Base-by-base conservation (phyloP, 2,888 invertebrate species). In the Myopa testacea region DNA sequence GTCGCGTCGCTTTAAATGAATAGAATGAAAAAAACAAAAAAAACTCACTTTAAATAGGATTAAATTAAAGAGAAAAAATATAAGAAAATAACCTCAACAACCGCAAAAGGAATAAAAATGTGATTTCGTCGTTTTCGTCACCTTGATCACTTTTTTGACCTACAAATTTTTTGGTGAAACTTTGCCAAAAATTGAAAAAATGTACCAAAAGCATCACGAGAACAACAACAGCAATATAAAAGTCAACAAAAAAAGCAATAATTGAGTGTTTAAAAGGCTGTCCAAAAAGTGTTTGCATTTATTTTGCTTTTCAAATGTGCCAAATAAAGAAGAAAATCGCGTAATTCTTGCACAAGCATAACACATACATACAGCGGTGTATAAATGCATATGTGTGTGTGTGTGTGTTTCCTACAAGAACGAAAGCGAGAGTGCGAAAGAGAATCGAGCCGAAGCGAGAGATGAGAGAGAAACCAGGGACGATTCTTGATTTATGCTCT, bases 321-420 rank as follows among this genome's bases (percentile, higher is more conserved):
- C 68, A 69, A 73, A 73, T 67, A 55, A 55, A n/a, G 10, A 67
- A 70, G 73, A 69, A 71, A 73, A 77, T 77, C 77, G 77, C 77
- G 73, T 77, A 77, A 77, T 77, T 34, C 77, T 60, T 58, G 16
- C 58, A 45, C 45, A 45, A 45, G 45, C 45, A 1, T 2, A 55
- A 55, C 55, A 55, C 14, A 10, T 55, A 55, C 55, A 55, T 55
- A 14, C 55, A 55, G 3, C 55, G n/a, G 34, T 58, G 52, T 50
- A 52, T 50, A 14, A 50, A 14, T 50, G 52, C n/a, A n/a, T 58
- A 40, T 67, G 63, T 67, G 58, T 62, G 40, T 63, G 67, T 72
- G 67, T 40, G 55, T 50, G 67, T 40, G 4, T 45, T 45, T 45
- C 45, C 3, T 8, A 8, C 6, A 45, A 10, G 10, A 45, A 45